Evolutionary conservation across 2,113 vertebrate species (phyloP).

Genomic region (Archocentrus centrarchus): DNA sequence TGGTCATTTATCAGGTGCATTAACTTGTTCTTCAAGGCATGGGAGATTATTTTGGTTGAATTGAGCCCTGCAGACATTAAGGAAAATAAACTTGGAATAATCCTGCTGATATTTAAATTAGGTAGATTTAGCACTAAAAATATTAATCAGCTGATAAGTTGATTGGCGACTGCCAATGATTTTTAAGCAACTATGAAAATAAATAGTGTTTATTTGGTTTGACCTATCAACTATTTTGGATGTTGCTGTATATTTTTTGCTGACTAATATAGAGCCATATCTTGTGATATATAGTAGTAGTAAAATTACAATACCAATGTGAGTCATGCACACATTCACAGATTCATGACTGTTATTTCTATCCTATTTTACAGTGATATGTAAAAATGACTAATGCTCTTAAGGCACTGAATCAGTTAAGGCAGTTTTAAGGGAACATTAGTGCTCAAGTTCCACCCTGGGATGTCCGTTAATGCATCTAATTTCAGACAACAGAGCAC

Average conservation of each 20-base stretch:
- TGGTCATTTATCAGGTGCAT: slow-evolving; percentile 20
- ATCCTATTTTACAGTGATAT: background rate
- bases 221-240: background rate
- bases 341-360: background rate
- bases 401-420: slow-evolving; percentile 5
- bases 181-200: background rate
- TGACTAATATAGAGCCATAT: background rate
- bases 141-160: background rate
- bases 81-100: slow-evolving; percentile 1
- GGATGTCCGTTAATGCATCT: background rate
- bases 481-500: slow-evolving; percentile 32
- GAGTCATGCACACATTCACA: background rate
- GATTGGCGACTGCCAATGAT: background rate
- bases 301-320: background rate
- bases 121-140: background rate
- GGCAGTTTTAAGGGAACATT: background rate
- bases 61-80: slow-evolving; percentile 12
- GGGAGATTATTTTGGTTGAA: slow-evolving; percentile 21
- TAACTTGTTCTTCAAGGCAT: background rate
- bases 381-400: background rate
- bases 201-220: background rate
- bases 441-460: background rate
- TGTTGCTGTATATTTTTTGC: background rate
- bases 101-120: background rate
- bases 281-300: background rate